Conservation (phyloP, 2,797 vertebrate species). For the Caiman crocodilus region DNA sequence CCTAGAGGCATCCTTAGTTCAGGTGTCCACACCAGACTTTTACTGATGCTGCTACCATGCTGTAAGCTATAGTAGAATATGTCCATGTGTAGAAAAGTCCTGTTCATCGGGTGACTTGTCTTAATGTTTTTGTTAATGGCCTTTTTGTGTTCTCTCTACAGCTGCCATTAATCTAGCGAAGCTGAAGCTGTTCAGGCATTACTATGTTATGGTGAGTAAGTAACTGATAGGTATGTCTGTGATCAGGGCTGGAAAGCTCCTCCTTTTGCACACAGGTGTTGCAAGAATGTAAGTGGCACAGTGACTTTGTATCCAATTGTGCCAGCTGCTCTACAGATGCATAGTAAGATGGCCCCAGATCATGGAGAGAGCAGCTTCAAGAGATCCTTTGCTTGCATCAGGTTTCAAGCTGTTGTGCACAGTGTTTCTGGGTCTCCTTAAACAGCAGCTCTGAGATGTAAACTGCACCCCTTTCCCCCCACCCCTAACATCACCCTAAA, state of each 20-base stretch:
- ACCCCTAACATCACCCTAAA: no score
- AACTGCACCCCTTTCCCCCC: no score
- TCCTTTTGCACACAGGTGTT: neutral
- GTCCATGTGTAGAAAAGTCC: neutral
- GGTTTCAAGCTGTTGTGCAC: neutral
- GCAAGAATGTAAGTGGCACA: no score
- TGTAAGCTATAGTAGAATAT: neutral
- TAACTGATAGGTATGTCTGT: accelerated
- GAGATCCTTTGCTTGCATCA: neutral
- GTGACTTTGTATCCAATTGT: neutral
- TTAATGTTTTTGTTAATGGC: neutral
- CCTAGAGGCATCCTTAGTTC: neutral
- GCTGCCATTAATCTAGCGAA: constrained; percentile 91
- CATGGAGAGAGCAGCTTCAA: neutral
- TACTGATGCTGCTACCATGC: neutral
- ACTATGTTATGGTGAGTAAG: constrained; percentile 90
- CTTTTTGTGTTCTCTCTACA: constrained; percentile 72
- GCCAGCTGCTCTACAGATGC: neutral
- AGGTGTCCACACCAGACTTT: neutral
- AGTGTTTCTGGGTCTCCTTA: neutral
- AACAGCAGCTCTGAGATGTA: neutral
- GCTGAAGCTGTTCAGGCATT: constrained; percentile 91
- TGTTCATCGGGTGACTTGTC: neutral
- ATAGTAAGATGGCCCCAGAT: neutral
- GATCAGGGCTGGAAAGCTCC: neutral